Conservation (phyloP, 2,113 vertebrate genomes). For the cattle (Bos taurus) region DNA sequence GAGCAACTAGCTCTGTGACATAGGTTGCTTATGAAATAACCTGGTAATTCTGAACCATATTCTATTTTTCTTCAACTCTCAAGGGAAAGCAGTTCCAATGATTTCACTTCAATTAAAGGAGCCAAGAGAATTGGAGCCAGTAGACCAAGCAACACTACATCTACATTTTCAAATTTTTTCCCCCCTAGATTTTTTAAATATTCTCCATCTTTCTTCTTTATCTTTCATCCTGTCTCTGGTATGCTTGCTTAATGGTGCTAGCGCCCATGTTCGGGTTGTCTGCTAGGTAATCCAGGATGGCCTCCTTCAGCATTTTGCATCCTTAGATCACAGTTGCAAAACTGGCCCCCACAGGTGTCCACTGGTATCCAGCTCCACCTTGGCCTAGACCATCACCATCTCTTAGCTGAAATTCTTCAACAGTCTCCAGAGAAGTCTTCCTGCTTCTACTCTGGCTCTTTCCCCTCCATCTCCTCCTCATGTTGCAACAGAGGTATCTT, state of each 20-base stretch:
- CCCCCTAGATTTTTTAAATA: neutral
- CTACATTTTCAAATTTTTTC: neutral
- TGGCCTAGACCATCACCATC: neutral
- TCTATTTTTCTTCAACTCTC: neutral
- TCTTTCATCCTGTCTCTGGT: neutral
- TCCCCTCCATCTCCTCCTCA: neutral
- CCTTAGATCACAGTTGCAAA: neutral
- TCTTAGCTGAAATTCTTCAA: neutral
- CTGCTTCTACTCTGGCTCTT: neutral
- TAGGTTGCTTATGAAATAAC: neutral
- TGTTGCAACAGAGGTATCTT: neutral
- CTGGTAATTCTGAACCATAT: neutral
- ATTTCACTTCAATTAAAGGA: neutral
- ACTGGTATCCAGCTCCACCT: neutral
- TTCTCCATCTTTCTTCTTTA: neutral
- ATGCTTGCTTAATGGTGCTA: neutral
- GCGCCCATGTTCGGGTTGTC: neutral
- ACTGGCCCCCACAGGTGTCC: neutral
- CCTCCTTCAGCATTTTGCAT: neutral
- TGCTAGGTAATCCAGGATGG: neutral
- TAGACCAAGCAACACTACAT: neutral
- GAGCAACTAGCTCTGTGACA: neutral
- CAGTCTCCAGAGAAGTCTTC: neutral
- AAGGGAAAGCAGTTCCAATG: neutral
- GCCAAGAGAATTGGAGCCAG: neutral